Evolutionary conservation across 2,113 vertebrate species (phyloP).

Genomic region (Triplophysa siluroides): DNA sequence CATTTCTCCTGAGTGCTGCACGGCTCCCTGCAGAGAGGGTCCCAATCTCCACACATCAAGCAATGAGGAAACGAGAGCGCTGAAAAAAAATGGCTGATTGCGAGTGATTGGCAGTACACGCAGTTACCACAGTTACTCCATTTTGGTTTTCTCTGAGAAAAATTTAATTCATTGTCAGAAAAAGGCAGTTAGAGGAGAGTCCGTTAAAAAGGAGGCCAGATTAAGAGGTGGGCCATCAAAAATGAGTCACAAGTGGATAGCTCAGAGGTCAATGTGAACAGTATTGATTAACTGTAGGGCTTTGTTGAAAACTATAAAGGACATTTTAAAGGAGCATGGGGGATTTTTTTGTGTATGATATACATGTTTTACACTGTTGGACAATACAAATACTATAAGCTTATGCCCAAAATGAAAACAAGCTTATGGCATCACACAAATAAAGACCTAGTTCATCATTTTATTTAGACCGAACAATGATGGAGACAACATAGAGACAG

Average conservation of each 20-base stretch:
- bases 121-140: slow-evolving; percentile 78
- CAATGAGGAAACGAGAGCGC: slow-evolving; percentile 62
- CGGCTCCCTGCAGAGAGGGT: slow-evolving; percentile 71
- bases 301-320: not conserved
- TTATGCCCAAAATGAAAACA: too few species aligned
- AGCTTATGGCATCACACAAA: too few species aligned
- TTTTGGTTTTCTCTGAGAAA: slow-evolving; percentile 70
- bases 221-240: slow-evolving; percentile 66
- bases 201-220: slow-evolving; percentile 70
- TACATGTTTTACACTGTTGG: not conserved
- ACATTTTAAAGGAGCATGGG: not conserved
- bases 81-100: slow-evolving; percentile 74
- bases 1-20: slow-evolving; percentile 75
- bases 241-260: slow-evolving; percentile 64
- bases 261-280: slow-evolving; percentile 48
- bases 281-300: not conserved
- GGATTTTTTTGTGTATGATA: not conserved
- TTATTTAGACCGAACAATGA: too few species aligned
- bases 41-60: slow-evolving; percentile 79
- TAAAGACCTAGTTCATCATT: too few species aligned
- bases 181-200: slow-evolving; percentile 68
- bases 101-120: slow-evolving; percentile 78
- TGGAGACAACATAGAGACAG: too few species aligned
- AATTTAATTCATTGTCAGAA: slow-evolving; percentile 78
- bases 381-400: too few species aligned